phyloP scores from a whole-genome alignment of 2,113 vertebrate genomes.

The Engraulis encrasicolus region DNA sequence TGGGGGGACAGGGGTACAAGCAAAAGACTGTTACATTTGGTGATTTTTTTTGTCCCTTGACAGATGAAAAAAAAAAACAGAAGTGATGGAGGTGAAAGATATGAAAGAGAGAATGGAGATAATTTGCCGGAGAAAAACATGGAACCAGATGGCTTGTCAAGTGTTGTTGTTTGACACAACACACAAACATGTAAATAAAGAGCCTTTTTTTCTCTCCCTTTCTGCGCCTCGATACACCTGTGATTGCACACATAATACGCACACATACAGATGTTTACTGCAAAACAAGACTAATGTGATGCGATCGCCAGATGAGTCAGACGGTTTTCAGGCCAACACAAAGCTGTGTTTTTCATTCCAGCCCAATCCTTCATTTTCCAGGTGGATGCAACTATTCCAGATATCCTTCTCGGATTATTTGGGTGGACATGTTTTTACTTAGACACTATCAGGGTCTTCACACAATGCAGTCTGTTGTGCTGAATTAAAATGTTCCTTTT shows the following conservation, averaged over 20 bases:
- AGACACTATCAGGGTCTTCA: not conserved
- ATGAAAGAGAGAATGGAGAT: constrained; percentile 1
- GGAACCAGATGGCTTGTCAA: constrained; percentile 42
- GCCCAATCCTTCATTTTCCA: not conserved
- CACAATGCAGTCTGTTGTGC: not conserved
- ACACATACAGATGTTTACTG: not conserved
- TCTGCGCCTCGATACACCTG: not conserved
- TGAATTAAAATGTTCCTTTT: not conserved
- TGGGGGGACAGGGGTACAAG: not conserved
- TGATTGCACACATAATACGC: not conserved
- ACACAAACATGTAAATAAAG: constrained; percentile 70
- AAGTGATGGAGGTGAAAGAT: not conserved
- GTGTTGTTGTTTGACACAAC: constrained; percentile 61
- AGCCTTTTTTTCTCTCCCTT: not conserved
- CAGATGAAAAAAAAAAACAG: constrained; percentile 57
- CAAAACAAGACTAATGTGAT: not conserved
- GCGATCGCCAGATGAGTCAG: not conserved
- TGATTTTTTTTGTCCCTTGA: constrained; percentile 33
- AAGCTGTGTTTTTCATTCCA: constrained; percentile 14
- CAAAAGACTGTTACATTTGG: constrained; percentile 12
- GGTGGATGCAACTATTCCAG: not conserved
- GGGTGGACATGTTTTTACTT: not conserved
- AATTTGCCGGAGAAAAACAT: constrained; percentile 9
- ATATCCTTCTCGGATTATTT: not conserved
- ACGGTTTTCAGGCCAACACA: not conserved